phyloP scores from a whole-genome alignment of 1,140 invertebrate species.

The Neoseiulus cucumeris region DNA sequence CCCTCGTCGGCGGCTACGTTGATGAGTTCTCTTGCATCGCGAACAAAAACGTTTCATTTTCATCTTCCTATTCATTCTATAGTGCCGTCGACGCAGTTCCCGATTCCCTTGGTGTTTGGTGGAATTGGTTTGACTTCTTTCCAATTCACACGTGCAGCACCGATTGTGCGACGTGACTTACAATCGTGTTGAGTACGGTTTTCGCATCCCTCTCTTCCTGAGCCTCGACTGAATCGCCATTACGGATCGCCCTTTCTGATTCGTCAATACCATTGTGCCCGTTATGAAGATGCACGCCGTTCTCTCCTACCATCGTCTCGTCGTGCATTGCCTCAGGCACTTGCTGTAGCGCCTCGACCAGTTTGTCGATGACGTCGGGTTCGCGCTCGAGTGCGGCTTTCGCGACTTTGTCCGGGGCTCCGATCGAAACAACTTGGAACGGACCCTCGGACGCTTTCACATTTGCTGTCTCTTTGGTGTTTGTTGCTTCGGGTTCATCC shows the following conservation, averaged over 20 bases:
- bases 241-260: background rate
- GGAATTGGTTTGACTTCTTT: background rate
- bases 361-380: no score
- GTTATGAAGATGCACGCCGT: background rate
- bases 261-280: background rate
- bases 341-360: no score
- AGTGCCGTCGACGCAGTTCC: background rate
- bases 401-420: no score
- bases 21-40: no score
- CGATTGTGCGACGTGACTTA: slow-evolving; percentile 9
- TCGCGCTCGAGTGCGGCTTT: no score
- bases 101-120: background rate
- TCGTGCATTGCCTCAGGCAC: background rate
- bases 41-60: no score
- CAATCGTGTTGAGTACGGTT: slow-evolving; percentile 3
- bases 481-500: no score
- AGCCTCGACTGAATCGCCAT: background rate
- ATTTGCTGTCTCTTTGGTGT: no score
- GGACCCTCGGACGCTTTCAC: no score
- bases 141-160: slow-evolving; percentile 11
- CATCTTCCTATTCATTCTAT: background rate
- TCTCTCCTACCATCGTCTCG: background rate
- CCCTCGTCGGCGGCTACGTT: no score
- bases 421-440: no score
- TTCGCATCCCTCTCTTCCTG: background rate